Percentiles rank a stretch among this genome's conserved stretches.
Evolutionary conservation across 2,797 vertebrate genomes (phyloP).

Genomic region (Vipera latastei): DNA sequence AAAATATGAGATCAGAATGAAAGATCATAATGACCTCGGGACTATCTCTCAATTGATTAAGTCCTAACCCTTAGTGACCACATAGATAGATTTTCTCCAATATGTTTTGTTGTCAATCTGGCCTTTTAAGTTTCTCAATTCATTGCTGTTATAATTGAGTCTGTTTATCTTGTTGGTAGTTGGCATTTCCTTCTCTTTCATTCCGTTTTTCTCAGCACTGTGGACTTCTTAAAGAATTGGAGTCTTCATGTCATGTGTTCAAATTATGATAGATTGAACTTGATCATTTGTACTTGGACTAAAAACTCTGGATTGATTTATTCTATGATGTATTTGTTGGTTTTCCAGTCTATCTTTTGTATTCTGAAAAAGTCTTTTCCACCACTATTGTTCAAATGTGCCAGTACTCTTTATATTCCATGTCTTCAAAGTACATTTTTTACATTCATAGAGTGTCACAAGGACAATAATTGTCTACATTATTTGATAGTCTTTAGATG

Average conservation of each 20-base stretch:
- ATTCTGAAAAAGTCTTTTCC: background rate
- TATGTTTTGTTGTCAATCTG: background rate
- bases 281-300: background rate
- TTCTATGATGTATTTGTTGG: background rate
- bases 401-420: background rate
- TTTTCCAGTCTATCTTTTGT: background rate
- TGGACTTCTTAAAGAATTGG: background rate
- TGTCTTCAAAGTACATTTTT: background rate
- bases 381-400: background rate
- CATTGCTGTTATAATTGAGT: background rate
- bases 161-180: background rate
- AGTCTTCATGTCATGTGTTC: background rate
- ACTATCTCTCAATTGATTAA: background rate
- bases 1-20: background rate
- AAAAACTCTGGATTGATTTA: background rate
- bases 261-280: background rate
- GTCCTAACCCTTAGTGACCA: background rate
- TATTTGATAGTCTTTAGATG: background rate
- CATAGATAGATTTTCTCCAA: background rate
- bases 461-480: background rate
- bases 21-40: background rate
- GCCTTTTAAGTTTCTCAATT: background rate
- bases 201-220: background rate
- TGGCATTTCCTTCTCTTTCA: background rate
- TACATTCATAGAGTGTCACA: background rate